These are phyloP conservation scores for Bufo bufo DNA, from an alignment of 2,113 vertebrate species.

Conservation along the genomic window DNA sequence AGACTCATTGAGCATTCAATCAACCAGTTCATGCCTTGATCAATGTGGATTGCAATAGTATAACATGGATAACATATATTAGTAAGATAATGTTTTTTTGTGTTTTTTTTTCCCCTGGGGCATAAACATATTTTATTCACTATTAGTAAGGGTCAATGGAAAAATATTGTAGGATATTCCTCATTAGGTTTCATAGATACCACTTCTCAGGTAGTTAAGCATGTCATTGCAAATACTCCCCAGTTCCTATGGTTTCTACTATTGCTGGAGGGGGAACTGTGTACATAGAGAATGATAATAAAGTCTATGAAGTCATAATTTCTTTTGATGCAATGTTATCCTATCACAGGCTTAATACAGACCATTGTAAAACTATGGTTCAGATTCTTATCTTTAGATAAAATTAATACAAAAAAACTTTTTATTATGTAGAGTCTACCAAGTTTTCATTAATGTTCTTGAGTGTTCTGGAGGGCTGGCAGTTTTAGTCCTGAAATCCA, in stretches of 20 bases:
- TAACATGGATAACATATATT: not conserved
- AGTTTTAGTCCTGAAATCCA: too few species aligned
- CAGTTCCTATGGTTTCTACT: not conserved
- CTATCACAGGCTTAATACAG: not conserved
- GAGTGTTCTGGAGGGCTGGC: too few species aligned
- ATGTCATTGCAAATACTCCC: slow-evolving; percentile 12
- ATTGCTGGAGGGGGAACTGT: not conserved
- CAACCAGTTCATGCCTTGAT: not conserved
- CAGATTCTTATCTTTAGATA: not conserved
- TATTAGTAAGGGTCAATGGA: slow-evolving; percentile 1
- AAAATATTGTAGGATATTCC: not conserved
- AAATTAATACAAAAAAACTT: too few species aligned
- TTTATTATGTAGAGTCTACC: too few species aligned
- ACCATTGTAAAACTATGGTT: not conserved
- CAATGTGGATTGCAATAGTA: not conserved
- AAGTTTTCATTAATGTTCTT: too few species aligned
- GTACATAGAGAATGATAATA: not conserved
- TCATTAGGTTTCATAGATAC: slow-evolving; percentile 22
- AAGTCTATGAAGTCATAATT: not conserved
- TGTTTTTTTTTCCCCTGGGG: not conserved
- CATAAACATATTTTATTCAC: slow-evolving; percentile 29
- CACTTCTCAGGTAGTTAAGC: slow-evolving; percentile 36
- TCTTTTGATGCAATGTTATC: not conserved
- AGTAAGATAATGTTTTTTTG: not conserved
- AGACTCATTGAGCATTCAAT: slow-evolving; percentile 1